phyloP scores from a whole-genome alignment of 2,888 invertebrate genomes.

The Odontomyia ornata region DNA sequence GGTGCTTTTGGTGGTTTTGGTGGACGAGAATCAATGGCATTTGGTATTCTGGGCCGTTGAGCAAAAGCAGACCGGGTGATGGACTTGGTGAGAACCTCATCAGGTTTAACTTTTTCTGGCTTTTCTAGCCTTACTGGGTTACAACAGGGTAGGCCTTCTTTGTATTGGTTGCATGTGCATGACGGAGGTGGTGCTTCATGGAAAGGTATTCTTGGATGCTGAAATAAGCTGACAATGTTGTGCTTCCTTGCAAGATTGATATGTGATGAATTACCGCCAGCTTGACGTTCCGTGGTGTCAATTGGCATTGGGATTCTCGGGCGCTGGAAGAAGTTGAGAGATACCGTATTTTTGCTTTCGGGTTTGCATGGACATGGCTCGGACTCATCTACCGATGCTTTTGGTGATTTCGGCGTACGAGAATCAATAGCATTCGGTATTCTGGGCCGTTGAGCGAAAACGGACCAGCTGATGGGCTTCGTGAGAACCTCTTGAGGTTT shows the following conservation, averaged over 20 bases:
- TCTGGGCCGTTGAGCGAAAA: not conserved
- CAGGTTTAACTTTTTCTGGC: not conserved
- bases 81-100: too few relatives aligned
- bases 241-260: not conserved
- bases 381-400: not conserved
- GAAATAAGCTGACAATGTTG: not conserved
- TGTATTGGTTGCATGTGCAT: not conserved
- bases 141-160: not conserved
- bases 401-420: not conserved
- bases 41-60: too few relatives aligned
- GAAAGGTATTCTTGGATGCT: constrained; percentile 11
- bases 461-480: not conserved
- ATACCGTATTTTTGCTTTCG: not conserved
- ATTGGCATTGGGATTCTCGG: constrained; percentile 3
- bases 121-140: not conserved
- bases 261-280: not conserved
- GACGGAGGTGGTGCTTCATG: not conserved
- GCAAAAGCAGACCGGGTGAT: too few relatives aligned
- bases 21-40: too few relatives aligned
- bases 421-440: not conserved
- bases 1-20: too few relatives aligned
- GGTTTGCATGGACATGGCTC: not conserved
- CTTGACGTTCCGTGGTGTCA: not conserved
- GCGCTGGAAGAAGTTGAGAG: not conserved
- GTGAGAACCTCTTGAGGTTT: too few relatives aligned